phyloP scores from a whole-genome alignment of 2,113 vertebrate genomes.

The Takifugu bimaculatus region DNA sequence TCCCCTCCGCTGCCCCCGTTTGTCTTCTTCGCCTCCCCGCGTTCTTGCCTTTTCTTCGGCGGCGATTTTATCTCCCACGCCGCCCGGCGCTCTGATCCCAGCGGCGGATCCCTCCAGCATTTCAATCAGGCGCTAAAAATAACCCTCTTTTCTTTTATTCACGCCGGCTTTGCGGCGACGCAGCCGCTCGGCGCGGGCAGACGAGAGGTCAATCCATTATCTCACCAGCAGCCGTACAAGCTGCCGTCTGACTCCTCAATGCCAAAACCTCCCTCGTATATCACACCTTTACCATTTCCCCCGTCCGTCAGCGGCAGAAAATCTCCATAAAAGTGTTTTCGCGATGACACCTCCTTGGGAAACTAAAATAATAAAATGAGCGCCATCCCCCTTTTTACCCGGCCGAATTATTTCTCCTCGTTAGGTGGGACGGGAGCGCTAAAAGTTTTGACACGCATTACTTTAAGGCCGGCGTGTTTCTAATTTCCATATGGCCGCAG shows the following conservation, averaged over 20 bases:
- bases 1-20: slow-evolving; percentile 7
- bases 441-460: slow-evolving; percentile 40
- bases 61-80: slow-evolving; percentile 51
- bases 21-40: slow-evolving; percentile 30
- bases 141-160: slow-evolving; percentile 78
- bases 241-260: slow-evolving; percentile 76
- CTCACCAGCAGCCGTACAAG: slow-evolving; percentile 73
- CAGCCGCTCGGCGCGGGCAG: slow-evolving; percentile 71
- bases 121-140: slow-evolving; percentile 82
- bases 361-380: too few species aligned
- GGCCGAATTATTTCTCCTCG: slow-evolving; percentile 40
- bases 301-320: slow-evolving; percentile 2
- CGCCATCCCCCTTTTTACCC: neutral
- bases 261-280: slow-evolving; percentile 25
- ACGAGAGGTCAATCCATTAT: slow-evolving; percentile 84
- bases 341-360: too few species aligned
- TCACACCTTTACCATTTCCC: slow-evolving; percentile 16
- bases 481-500: slow-evolving; percentile 59
- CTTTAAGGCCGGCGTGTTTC: slow-evolving; percentile 37
- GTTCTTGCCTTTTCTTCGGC: slow-evolving; percentile 26
- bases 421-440: slow-evolving; percentile 43
- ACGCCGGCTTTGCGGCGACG: slow-evolving; percentile 78
- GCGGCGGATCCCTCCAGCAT: slow-evolving; percentile 63
- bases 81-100: slow-evolving; percentile 44
- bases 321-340: neutral